Evolutionary conservation across 2,888 invertebrate genomes (phyloP).

Genomic region (Macrosiphum euphorbiae): DNA sequence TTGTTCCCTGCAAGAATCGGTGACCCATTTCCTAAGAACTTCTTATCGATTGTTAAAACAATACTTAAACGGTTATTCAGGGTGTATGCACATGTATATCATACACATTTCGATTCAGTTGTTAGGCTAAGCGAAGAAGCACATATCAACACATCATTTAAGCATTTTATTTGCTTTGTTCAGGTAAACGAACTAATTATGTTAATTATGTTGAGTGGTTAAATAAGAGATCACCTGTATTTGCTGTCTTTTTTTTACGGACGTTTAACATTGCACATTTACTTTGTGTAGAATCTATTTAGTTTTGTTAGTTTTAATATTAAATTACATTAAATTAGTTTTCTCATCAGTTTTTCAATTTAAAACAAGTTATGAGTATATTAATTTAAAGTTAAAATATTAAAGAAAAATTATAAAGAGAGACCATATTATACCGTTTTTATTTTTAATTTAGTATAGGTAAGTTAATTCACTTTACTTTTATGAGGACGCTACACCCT

Average conservation of each 20-base stretch:
- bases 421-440: no score
- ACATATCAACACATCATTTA: constrained; percentile 99
- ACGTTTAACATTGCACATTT: not conserved
- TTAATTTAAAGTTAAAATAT: no score
- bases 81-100: constrained; percentile 99
- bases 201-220: not conserved
- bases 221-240: not conserved
- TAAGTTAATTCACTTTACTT: no score
- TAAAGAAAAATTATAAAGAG: no score
- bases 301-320: not conserved
- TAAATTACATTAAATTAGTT: not conserved
- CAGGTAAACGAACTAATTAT: constrained; percentile 74
- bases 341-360: no score
- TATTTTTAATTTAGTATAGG: no score
- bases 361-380: no score
- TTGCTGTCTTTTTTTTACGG: not conserved
- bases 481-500: no score
- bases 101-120: constrained; percentile 98
- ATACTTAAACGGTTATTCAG: constrained; percentile 97
- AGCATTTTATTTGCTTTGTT: constrained; percentile 99
- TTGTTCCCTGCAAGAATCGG: constrained; percentile 98
- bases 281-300: not conserved
- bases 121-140: constrained; percentile 98
- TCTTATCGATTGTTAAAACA: constrained; percentile 95
- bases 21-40: constrained; percentile 98